phyloP scores from a whole-genome alignment of 2,113 vertebrate species.

The Martes martes region DNA sequence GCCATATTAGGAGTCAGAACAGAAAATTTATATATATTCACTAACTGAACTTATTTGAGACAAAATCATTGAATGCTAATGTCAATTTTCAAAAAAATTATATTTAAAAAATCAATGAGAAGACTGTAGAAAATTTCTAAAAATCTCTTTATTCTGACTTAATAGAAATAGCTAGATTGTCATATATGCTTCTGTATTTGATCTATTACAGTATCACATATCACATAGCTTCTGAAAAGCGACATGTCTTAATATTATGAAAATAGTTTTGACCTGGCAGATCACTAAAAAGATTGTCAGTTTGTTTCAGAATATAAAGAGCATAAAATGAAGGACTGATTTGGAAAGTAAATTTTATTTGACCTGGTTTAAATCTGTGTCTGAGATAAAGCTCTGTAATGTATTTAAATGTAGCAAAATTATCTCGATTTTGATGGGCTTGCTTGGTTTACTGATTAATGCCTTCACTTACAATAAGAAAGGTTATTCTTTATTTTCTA shows the following conservation, averaged over 20 bases:
- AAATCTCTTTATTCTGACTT: not conserved
- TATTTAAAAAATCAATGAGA: not conserved
- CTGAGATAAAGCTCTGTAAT: not conserved
- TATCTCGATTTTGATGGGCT: not conserved
- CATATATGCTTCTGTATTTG: not conserved
- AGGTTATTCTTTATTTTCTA: not conserved
- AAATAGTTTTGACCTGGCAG: not conserved
- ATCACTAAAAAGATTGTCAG: not conserved
- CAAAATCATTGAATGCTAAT: not conserved
- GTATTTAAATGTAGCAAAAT: not conserved
- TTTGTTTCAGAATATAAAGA: not conserved
- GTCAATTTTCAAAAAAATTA: not conserved
- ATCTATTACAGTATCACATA: not conserved
- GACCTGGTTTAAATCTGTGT: not conserved
- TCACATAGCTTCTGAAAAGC: not conserved
- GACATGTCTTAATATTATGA: not conserved
- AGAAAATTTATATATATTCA: not conserved
- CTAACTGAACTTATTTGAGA: not conserved
- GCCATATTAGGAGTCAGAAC: not conserved
- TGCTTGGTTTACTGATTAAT: conserved; percentile 20
- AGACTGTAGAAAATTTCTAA: not conserved
- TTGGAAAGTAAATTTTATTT: not conserved
- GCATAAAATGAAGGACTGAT: not conserved
- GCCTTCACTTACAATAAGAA: not conserved
- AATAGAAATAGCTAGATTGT: not conserved